Percentiles rank a stretch among this genome's conserved stretches.
phyloP scores from a whole-genome alignment of 1,140 invertebrate genomes.

The Phocides pigmalion region DNA sequence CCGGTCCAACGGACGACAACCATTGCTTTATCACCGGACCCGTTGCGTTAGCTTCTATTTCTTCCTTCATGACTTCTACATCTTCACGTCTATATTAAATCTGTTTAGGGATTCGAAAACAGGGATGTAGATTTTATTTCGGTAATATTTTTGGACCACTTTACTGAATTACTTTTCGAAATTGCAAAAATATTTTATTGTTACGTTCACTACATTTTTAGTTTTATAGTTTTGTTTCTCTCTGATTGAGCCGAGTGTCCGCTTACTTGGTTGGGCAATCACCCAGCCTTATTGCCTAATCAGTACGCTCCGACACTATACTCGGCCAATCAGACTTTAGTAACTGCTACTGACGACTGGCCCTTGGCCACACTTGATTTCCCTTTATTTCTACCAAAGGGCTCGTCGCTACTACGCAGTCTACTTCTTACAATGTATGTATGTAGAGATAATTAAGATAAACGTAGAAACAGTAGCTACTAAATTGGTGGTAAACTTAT shows the following conservation, averaged over 20 bases:
- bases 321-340: conserved; percentile 70
- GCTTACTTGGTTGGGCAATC: conserved; percentile 82
- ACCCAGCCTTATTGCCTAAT: conserved; percentile 84
- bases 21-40: conserved; percentile 65
- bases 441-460: conserved; percentile 81
- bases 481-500: conserved; percentile 83
- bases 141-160: conserved; percentile 77
- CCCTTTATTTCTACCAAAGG: conserved; percentile 49
- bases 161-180: conserved; percentile 59
- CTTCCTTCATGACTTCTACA: conserved; percentile 40
- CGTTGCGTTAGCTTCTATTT: conserved; percentile 65
- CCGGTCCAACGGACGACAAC: conserved; percentile 63
- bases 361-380: conserved; percentile 54
- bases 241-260: conserved; percentile 77
- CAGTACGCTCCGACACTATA: conserved; percentile 70
- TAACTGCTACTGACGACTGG: conserved; percentile 60
- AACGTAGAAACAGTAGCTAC: conserved; percentile 69
- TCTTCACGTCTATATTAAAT: conserved; percentile 51
- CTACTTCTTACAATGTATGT: conserved; percentile 77
- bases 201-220: conserved; percentile 39
- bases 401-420: conserved; percentile 57
- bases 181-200: conserved; percentile 33
- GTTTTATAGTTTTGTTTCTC: conserved; percentile 39
- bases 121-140: conserved; percentile 76
- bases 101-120: conserved; percentile 58